phyloP scores from a whole-genome alignment of 2,888 invertebrate genomes.

The Scaptomyza tumidula region DNA sequence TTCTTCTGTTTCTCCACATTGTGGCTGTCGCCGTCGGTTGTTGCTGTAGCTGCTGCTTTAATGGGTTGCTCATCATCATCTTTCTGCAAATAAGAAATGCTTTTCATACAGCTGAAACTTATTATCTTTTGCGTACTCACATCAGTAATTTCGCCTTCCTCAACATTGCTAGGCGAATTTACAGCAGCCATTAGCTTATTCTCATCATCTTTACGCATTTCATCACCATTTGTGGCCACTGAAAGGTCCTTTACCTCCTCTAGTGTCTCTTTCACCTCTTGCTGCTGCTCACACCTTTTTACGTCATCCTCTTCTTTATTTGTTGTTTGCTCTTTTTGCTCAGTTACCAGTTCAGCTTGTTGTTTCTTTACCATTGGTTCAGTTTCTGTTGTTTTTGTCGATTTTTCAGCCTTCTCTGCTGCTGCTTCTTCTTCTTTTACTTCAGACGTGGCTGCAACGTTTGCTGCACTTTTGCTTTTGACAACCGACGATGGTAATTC shows the following conservation, averaged over 20 bases:
- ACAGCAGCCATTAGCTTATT: background rate
- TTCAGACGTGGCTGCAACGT: constrained; percentile 52
- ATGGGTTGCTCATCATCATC: constrained; percentile 45
- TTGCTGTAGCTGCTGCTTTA: background rate
- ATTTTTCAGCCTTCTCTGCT: constrained; percentile 24
- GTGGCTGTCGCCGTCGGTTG: background rate
- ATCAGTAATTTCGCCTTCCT: constrained; percentile 67
- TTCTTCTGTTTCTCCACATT: background rate
- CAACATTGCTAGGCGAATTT: constrained; percentile 40
- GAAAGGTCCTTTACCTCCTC: background rate
- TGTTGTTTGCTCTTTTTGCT: constrained; percentile 3
- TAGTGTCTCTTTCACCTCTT: background rate
- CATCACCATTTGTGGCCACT: constrained; percentile 45
- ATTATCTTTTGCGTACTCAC: constrained; percentile 18
- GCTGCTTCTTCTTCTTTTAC: constrained; percentile 31
- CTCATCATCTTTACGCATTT: constrained; percentile 3
- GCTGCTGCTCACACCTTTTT: background rate
- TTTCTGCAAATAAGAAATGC: constrained; percentile 32
- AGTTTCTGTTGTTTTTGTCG: background rate
- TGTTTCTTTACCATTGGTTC: constrained; percentile 3
- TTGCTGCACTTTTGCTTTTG: constrained; percentile 21
- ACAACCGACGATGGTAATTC: constrained; percentile 3
- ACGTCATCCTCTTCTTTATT: background rate
- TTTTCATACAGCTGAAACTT: background rate
- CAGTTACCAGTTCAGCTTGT: constrained; percentile 12